Evolutionary conservation across 1,140 invertebrate species (phyloP).

Genomic region (Hypothenemus hampei): DNA sequence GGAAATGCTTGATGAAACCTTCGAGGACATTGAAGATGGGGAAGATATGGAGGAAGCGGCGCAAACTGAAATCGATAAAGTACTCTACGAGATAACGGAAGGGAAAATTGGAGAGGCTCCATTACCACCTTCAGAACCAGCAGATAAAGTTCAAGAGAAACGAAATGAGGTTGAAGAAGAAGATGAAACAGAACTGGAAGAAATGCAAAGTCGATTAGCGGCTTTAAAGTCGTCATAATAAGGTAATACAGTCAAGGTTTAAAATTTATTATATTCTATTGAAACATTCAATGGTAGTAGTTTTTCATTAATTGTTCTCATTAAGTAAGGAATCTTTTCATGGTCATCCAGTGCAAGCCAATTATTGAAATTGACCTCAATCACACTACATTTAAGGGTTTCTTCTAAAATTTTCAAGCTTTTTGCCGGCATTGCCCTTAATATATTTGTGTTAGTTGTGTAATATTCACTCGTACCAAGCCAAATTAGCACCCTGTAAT

Average conservation of each 20-base stretch:
- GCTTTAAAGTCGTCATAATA: conserved; percentile 66
- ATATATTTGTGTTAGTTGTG: conserved; percentile 43
- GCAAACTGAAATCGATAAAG: conserved; percentile 55
- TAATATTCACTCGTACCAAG: conserved; percentile 40
- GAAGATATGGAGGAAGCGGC: conserved; percentile 87
- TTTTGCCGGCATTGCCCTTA: conserved; percentile 40
- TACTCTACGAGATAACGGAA: conserved; percentile 37
- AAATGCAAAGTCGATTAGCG: conserved; percentile 80
- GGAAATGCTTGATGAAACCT: conserved; percentile 98
- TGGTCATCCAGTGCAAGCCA: conserved; percentile 47
- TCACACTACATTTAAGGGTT: conserved; percentile 39
- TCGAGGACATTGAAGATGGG: conserved; percentile 84
- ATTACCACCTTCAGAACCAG: conserved; percentile 62
- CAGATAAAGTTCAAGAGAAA: conserved; percentile 50
- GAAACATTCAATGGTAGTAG: conserved; percentile 1
- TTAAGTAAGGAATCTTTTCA: conserved; percentile 50
- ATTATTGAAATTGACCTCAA: conserved; percentile 42
- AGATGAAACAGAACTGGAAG: conserved; percentile 74
- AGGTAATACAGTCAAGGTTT: background rate
- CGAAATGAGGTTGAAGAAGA: conserved; percentile 54
- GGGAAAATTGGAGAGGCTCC: conserved; percentile 82
- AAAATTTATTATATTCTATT: conserved; percentile 36
- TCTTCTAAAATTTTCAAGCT: conserved; percentile 45
- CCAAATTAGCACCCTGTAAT: conserved; percentile 48
- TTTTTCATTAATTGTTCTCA: conserved; percentile 45